Evolutionary conservation across 2,797 vertebrate species (phyloP), one percentile per base, ranked within the genome.

Genomic region (Danio kyathit): DNA sequence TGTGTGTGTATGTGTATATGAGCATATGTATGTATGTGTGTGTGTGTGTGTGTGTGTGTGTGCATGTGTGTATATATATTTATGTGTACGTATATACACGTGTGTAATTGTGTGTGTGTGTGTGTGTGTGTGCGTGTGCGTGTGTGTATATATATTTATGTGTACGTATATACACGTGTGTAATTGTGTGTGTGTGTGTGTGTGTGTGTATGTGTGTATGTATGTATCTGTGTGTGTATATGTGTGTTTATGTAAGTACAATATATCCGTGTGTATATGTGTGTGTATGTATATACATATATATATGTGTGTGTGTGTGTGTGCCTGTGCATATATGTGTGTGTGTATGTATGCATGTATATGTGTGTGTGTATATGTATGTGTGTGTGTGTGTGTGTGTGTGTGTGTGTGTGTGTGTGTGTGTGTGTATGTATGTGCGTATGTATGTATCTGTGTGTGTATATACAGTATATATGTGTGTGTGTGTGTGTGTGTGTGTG

Each of bases 321-420:
- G 5, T 76, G 99, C 97, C 97, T 94, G 97, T 99, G n/a, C n/a
- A n/a, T 29, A 29, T 29, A 29, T 29, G 3, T 29, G 29, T 29
- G 29, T 29, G 29, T 29, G 3, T 29, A 3, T 29, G 3, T 29
- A 29, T 29, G 3, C 29, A 29, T 29, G 3, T 29, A 29, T 29
- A 29, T 29, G 29, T 29, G 29, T 29, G 29, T 29, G 29, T 29
- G 3, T 29, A 1, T 29, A 3, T 29, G 29, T 29, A 29, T 29
- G 29, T 29, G n/a, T n/a, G n/a, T 29, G 29, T 1, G 3, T 29
- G 29, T 29, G 29, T 29, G 3, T 29, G 3, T 29, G 29, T 29
- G 29, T 29, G 3, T 29, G 29, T 29, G 29, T 29, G 29, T 29
- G 29, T 29, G 29, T 29, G 29, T 29, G 29, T 29, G 29, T 29